These are phyloP conservation scores for Panzeria rudis DNA, from an alignment of 2,888 invertebrate genomes.

Conservation along the genomic window DNA sequence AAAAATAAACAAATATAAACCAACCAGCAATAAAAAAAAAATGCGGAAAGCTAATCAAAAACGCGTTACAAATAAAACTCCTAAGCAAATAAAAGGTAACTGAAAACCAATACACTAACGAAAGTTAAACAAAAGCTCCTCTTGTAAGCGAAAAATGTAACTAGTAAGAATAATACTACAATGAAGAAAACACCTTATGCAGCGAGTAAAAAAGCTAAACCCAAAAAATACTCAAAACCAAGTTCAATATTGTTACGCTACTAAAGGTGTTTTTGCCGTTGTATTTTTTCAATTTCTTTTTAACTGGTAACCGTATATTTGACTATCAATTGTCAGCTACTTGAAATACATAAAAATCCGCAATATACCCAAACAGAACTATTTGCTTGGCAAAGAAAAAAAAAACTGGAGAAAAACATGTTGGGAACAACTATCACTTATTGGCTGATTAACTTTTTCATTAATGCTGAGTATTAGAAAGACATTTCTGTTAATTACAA, in stretches of 20 bases:
- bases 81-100: constrained; percentile 48
- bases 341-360: constrained; percentile 47
- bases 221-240: constrained; percentile 78
- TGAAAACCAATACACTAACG: constrained; percentile 54
- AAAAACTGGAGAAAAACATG: constrained; percentile 4
- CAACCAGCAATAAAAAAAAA: constrained; percentile 70
- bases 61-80: constrained; percentile 78
- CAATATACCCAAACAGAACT: constrained; percentile 17
- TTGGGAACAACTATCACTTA: constrained; percentile 25
- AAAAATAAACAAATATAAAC: constrained; percentile 25
- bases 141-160: constrained; percentile 23
- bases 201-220: constrained; percentile 27
- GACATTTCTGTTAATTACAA: constrained; percentile 71
- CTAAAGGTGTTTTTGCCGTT: constrained; percentile 34
- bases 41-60: constrained; percentile 82
- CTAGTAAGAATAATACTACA: constrained; percentile 58
- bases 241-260: constrained; percentile 79
- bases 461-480: constrained; percentile 69
- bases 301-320: constrained; percentile 49
- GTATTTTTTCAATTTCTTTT: background rate
- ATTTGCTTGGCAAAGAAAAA: background rate
- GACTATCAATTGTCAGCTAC: constrained; percentile 71
- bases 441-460: constrained; percentile 66
- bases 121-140: constrained; percentile 60
- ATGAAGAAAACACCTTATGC: constrained; percentile 60